phyloP scores from a whole-genome alignment of 2,797 vertebrate genomes.

The Gallinago stenura region DNA sequence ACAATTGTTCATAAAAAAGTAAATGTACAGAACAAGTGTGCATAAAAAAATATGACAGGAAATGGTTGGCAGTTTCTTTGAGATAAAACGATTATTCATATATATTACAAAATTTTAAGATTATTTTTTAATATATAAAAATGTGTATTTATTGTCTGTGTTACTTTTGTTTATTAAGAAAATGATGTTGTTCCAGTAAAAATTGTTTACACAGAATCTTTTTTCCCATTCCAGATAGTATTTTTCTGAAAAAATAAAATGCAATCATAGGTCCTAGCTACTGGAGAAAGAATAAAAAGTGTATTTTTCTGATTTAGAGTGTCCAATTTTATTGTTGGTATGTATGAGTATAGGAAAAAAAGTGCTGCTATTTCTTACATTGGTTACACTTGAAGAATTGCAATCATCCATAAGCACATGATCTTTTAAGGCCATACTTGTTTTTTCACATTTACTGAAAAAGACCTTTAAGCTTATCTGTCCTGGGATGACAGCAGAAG shows the following conservation, averaged over 20 bases:
- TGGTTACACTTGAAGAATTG: not conserved
- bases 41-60: not conserved
- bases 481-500: not conserved
- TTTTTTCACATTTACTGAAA: not conserved
- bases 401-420: not conserved
- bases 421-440: not conserved
- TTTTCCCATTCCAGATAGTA: not conserved
- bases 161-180: conserved; percentile 9
- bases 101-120: conserved; percentile 35
- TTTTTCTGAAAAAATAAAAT: not conserved
- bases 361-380: not conserved
- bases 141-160: not conserved
- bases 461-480: not conserved
- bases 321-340: not conserved
- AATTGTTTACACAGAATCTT: not conserved
- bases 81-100: conserved; percentile 47
- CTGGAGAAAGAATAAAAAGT: not conserved
- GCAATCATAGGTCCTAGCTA: not conserved
- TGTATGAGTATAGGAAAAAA: not conserved
- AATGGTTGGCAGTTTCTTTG: not conserved
- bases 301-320: not conserved
- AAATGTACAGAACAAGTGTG: not conserved
- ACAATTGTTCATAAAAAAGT: not conserved
- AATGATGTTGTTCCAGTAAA: not conserved
- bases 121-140: conserved; percentile 25